Base-by-base conservation (phyloP, 2,797 vertebrate species). In the Crocodylus rhombifer region DNA sequence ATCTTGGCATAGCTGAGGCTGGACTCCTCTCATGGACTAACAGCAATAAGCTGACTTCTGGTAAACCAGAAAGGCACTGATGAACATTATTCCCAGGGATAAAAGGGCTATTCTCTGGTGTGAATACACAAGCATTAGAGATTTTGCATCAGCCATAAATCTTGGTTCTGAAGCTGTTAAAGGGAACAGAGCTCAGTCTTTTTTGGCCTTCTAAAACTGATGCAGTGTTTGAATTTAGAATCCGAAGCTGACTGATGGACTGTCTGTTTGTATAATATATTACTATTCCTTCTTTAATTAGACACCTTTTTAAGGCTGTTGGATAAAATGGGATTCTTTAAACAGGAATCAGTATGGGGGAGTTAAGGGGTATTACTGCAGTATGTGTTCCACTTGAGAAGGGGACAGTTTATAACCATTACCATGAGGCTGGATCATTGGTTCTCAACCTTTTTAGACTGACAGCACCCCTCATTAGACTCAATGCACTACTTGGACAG, bases 61-160 rank as follows among this genome's bases (percentile, higher is more conserved):
- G 73, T 18, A 87, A 81, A 74, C 30, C 56, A 73, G 71, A 71
- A 90, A 17, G 20, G 42, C 42, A 51, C 6, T 51, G 42, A 51
- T 51, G 63, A 25, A 16, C 65, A 1, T 16, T 60, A 58, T 61
- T 69, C 28, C 30, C 56, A 75, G 23, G 74, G 42, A 13, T 84
- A 23, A 51, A 82, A 6, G 4, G 11, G 10, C 36, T 84, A 75
- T 5, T n/a, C 51, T 78, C 30, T 73, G 55, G 28, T 28, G 63
- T n/a, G n/a, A 9, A n/a, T 15, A 65, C 62, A 55, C 0, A 0
- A 17, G 20, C 0, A 0, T 7, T 61, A 78, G 86, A 83, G 36
- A 16, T 28, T 28, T 61, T 84, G 28, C 30, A 90, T 88, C 65
- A 76, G 12, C 36, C 5, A 2, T 67, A 30, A 73, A 33, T 5